Base-by-base conservation (phyloP, 2,797 vertebrate species). In the Myotis findleyi region DNA sequence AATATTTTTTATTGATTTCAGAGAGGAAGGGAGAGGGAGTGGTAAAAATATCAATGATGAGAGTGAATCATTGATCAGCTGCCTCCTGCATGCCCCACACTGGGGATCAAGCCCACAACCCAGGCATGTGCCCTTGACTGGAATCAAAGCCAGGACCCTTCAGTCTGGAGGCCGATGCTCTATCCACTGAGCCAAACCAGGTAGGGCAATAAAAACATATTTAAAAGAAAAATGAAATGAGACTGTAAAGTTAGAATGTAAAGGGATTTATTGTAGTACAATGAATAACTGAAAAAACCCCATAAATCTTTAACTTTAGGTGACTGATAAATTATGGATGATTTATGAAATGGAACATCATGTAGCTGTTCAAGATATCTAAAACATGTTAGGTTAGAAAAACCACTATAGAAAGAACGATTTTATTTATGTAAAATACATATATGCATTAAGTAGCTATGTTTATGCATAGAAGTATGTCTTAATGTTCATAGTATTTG, bases 261-360 rank as follows among this genome's bases (percentile, higher is more conserved):
- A 57, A 87, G 33, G 57, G 36, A 72, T 89, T 47, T 12, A 47
- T 21, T 89, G 18, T 20, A 83, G 87, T 9, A 84, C 55, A 83
- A 11, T 86, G 57, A 93, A 57, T 69, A 75, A 49, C 36, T 79
- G 49, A 44, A 84, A 79, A 83, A 87, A 92, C n/a, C 1, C 49
- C 23, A 10, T 72, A 72, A 87, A 88, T 73, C 27, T 79, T 94
- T 83, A 86, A 75, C 88, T 91, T 91, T 79, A 89, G 57, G 5
- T 64, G 20, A 82, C 71, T 77, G 44, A 21, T 69, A 95, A 93
- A 75, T 83, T 84, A 76, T 87, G 41, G 21, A 33, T 76, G 47
- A 33, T 71, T 7, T 21, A 62, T 84, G n/a, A 47, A 36, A 21
- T 93, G 30, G 38, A 82, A 25, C 89, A 57, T 55, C 88, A 6